Conservation (phyloP, 2,113 vertebrate species). For the Aptenodytes patagonicus region DNA sequence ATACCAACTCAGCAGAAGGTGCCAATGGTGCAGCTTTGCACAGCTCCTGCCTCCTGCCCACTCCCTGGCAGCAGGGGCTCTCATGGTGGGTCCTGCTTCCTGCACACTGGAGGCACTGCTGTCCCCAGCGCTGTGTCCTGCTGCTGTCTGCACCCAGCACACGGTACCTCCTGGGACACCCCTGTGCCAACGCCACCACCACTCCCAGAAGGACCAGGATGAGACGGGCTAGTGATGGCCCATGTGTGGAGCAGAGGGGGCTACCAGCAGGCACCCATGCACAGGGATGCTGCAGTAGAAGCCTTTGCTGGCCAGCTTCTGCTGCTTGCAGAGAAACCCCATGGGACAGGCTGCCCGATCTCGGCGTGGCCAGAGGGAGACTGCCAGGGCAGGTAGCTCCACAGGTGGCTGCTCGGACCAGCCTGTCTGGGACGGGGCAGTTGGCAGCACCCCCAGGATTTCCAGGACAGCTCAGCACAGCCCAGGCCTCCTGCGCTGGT, state of each 20-base stretch:
- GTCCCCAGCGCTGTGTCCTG: not conserved
- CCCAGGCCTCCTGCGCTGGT: not conserved
- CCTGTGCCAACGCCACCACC: not conserved
- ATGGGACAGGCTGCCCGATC: not conserved
- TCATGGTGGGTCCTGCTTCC: not conserved
- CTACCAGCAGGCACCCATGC: not conserved
- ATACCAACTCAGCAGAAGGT: not conserved
- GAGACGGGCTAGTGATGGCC: accelerated
- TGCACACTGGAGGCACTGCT: not conserved
- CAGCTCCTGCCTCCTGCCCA: not conserved
- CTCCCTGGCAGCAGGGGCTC: not conserved
- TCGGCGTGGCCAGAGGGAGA: accelerated
- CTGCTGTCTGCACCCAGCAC: not conserved
- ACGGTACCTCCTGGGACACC: not conserved
- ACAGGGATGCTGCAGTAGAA: not conserved
- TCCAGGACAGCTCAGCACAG: not conserved
- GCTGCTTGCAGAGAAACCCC: not conserved
- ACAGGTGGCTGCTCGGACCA: not conserved
- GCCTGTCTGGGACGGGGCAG: not conserved
- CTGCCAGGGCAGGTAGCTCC: not conserved
- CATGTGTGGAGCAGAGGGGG: not conserved
- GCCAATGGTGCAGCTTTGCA: not conserved
- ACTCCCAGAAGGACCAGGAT: not conserved
- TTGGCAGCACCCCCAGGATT: not conserved
- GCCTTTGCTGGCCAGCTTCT: not conserved